phyloP scores from a whole-genome alignment of 2,797 vertebrate species.

The Dendrocincla tyrannina region DNA sequence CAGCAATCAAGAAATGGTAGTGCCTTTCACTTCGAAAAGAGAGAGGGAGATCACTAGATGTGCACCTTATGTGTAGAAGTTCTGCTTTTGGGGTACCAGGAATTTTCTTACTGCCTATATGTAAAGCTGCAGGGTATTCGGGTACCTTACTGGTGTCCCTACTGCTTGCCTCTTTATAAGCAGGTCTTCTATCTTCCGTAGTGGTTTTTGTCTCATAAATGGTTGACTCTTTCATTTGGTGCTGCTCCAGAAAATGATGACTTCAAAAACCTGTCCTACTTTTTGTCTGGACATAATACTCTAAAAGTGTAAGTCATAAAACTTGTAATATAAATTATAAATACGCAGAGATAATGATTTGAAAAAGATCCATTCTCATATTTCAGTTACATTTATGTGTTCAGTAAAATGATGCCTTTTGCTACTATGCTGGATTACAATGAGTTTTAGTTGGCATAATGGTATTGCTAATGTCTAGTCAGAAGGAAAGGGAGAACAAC shows the following conservation, averaged over 20 bases:
- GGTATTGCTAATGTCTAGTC: not conserved
- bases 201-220: not conserved
- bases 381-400: not conserved
- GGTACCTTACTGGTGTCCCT: not conserved
- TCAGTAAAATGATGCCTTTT: not conserved
- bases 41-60: not conserved
- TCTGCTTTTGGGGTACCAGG: not conserved
- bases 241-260: not conserved
- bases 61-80: not conserved
- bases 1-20: not conserved
- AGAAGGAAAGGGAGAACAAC: not conserved
- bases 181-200: not conserved
- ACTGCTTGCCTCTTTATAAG: not conserved
- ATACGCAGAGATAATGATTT: not conserved
- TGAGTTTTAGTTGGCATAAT: not conserved
- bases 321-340: not conserved
- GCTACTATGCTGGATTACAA: not conserved
- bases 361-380: not conserved
- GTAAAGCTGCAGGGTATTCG: not conserved
- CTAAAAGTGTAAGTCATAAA: not conserved
- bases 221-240: not conserved
- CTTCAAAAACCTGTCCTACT: not conserved
- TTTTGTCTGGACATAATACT: not conserved
- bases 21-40: not conserved
- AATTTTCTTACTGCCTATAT: not conserved